Percentiles rank a stretch among this genome's conserved stretches.
Evolutionary conservation across 1,140 invertebrate genomes (phyloP).

Genomic region (Drosophila simulans): DNA sequence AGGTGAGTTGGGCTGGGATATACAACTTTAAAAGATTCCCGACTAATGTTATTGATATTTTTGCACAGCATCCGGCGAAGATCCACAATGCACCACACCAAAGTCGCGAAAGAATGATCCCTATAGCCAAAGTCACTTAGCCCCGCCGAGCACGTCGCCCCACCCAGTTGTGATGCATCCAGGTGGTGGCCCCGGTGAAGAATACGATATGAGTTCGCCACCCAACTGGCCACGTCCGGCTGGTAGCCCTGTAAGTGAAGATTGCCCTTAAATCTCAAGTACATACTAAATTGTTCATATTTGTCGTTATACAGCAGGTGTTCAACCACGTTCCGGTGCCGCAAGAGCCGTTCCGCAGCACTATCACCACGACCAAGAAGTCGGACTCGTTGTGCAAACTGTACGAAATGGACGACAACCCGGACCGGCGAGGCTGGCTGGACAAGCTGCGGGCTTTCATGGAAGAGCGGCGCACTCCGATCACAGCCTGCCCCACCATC

Average conservation of each 20-base stretch:
- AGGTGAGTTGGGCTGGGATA: conserved; percentile 85
- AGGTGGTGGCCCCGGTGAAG: conserved; percentile 91
- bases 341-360: conserved; percentile 93
- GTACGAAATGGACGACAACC: conserved; percentile 98
- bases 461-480: conserved; percentile 96
- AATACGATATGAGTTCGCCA: conserved; percentile 95
- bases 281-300: neutral
- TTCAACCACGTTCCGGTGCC: conserved; percentile 93
- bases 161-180: conserved; percentile 87
- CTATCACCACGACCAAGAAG: conserved; percentile 87
- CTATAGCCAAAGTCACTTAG: conserved; percentile 89
- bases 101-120: conserved; percentile 89
- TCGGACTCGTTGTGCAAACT: conserved; percentile 95
- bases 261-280: neutral
- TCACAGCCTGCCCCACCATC: conserved; percentile 97
- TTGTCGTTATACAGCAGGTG: conserved; percentile 88
- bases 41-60: neutral
- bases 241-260: conserved; percentile 91
- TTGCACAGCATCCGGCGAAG: conserved; percentile 91
- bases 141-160: conserved; percentile 90
- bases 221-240: conserved; percentile 93
- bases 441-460: conserved; percentile 96
- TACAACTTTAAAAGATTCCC: neutral
- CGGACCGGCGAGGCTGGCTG: conserved; percentile 94
- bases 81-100: conserved; percentile 90